Evolutionary conservation across 2,888 invertebrate species (phyloP).

Genomic region (Micoletzkya japonica): DNA sequence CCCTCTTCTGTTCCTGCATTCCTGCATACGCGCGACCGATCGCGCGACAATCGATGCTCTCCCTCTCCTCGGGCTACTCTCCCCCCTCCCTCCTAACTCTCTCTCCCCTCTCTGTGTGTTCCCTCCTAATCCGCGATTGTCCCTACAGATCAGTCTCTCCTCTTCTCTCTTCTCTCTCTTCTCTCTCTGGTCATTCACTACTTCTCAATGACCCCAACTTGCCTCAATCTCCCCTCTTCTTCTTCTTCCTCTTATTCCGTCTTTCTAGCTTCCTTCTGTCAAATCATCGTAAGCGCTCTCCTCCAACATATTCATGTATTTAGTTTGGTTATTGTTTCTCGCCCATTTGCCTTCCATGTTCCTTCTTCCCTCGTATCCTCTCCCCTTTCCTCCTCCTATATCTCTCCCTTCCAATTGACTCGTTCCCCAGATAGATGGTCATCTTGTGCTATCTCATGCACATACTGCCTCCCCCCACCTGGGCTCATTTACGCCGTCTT

Average conservation of each 20-base stretch:
- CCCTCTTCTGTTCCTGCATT: constrained; percentile 22
- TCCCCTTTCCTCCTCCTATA: background rate
- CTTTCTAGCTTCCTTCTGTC: no score
- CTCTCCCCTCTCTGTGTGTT: no score
- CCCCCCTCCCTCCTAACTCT: no score
- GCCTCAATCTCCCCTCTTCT: background rate
- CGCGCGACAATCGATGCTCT: background rate
- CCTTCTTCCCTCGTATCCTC: no score
- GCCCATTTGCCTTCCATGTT: background rate
- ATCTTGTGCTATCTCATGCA: no score
- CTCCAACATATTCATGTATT: no score
- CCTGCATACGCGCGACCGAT: background rate
- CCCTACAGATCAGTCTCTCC: no score
- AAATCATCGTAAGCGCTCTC: no score
- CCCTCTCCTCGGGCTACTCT: no score
- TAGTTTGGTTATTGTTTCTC: no score
- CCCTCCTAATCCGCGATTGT: background rate
- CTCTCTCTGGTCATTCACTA: background rate
- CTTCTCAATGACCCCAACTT: background rate
- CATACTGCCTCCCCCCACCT: no score
- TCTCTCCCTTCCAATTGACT: background rate
- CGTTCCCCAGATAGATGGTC: no score
- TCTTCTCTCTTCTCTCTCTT: constrained; percentile 6
- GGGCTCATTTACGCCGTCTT: background rate
- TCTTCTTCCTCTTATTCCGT: background rate